Evolutionary conservation across 2,797 vertebrate genomes (phyloP), one percentile per base, ranked within the genome.

Genomic region (Enteromius paludinosus): DNA sequence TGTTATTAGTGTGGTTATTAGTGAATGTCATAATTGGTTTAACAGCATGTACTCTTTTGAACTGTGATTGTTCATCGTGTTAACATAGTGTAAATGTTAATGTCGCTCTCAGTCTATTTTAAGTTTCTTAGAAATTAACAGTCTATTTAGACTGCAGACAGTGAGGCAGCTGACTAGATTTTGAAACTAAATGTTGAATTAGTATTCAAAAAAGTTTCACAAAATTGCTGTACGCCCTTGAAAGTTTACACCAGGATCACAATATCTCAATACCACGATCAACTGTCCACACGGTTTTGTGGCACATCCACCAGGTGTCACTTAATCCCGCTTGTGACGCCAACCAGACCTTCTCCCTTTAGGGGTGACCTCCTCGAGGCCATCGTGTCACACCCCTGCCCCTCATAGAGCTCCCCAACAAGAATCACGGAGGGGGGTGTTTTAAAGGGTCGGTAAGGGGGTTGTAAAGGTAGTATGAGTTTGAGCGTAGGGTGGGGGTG

Each of bases 401-500:
- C 86, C 90, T 90, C 91, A 91, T 92, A 92, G 92, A 92, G 92
- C 93, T 93, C 43, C 56, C 52, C 52, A 83, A 82, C 38, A 20
- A 15, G 30, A 70, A 75, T 74, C 68, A 41, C 30, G 78, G 89
- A 88, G 88, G 87, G 91, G 91, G 92, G 18, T 52, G 49, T 90
- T 88, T 89, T 83, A 92, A 89, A 87, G 90, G 92, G 93, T 92
- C 92, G 94, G 93, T 88, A 90, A 75, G 72, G 87, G 83, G 59
- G 68, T 70, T 69, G 77, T 41, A 81, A 43, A 83, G 72, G 88
- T 87, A 92, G 93, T 94, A 91, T 93, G 95, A 93, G 89, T 90
- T 88, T 85, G 84, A 91, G 91, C 71, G n/a, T 78, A 61, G 54
- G 59, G 74, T 83, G 89, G 89, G 92, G 92, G 94, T 93, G 94